These are phyloP conservation scores for Chaetura pelagica DNA, from an alignment of 2,113 vertebrate species.

Conservation along the genomic window DNA sequence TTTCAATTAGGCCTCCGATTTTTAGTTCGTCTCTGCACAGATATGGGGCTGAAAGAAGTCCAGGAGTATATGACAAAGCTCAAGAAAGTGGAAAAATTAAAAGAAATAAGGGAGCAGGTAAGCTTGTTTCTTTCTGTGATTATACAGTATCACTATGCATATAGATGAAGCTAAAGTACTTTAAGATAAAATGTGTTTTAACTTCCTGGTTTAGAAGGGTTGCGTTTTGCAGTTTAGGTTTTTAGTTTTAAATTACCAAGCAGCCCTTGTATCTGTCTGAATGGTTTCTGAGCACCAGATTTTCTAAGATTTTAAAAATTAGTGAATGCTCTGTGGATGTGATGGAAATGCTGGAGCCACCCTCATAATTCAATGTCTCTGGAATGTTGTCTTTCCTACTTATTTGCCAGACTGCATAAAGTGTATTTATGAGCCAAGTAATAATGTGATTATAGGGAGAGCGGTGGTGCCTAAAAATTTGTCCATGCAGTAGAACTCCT, in stretches of 20 bases:
- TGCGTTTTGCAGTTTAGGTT: rapidly evolving
- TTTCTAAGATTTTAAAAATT: constrained; percentile 3
- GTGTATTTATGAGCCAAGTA: constrained; percentile 9
- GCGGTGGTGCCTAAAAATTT: neutral
- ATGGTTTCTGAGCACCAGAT: neutral
- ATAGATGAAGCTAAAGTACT: neutral
- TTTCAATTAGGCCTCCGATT: constrained; percentile 85
- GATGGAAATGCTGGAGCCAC: constrained; percentile 3
- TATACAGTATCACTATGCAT: neutral
- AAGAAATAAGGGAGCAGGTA: constrained; percentile 95
- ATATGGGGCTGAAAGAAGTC: constrained; percentile 93
- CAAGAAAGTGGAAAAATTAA: constrained; percentile 94
- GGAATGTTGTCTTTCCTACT: constrained; percentile 53
- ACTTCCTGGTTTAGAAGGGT: neutral
- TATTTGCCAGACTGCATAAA: constrained; percentile 6
- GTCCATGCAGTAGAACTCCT: neutral
- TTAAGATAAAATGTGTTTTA: neutral
- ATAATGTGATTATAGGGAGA: neutral
- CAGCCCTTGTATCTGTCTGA: neutral
- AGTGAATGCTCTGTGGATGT: neutral
- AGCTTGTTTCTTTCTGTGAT: neutral
- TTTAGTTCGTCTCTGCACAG: constrained; percentile 92
- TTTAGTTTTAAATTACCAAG: neutral
- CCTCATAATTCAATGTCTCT: neutral
- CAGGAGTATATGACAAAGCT: constrained; percentile 93